phyloP scores from a whole-genome alignment of 2,888 invertebrate genomes.

The Entomobrya proxima region DNA sequence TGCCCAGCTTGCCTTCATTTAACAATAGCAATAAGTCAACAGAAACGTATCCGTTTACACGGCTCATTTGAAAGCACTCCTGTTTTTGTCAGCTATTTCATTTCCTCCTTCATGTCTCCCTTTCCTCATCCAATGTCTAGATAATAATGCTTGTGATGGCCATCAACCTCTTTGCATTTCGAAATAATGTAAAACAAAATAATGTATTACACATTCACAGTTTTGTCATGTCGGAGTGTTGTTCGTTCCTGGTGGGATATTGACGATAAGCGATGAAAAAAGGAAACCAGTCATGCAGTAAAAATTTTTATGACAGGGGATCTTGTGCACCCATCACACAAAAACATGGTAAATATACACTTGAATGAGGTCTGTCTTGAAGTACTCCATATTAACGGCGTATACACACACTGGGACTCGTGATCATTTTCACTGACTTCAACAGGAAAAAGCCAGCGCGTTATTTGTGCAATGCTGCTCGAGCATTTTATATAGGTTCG shows the following conservation, averaged over 20 bases:
- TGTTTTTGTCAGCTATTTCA: conserved; percentile 15
- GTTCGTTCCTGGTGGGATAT: conserved; percentile 32
- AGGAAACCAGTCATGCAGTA: conserved; percentile 56
- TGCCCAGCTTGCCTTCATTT: neutral
- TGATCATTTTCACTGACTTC: conserved; percentile 7
- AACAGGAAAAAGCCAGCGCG: neutral
- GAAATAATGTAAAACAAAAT: conserved; percentile 5
- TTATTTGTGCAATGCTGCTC: neutral
- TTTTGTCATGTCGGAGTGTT: conserved; percentile 12
- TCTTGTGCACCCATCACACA: conserved; percentile 46
- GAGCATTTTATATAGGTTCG: neutral
- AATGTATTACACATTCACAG: conserved; percentile 36
- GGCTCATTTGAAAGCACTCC: conserved; percentile 9
- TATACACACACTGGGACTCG: neutral
- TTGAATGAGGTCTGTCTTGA: conserved; percentile 27
- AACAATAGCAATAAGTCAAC: neutral
- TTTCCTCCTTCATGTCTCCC: neutral
- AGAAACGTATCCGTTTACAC: neutral
- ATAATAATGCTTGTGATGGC: neutral
- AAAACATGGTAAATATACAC: conserved; percentile 22
- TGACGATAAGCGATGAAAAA: conserved; percentile 48
- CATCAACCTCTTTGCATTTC: neutral
- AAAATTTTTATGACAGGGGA: conserved; percentile 50
- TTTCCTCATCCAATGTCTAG: conserved; percentile 25
- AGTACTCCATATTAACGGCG: conserved; percentile 2